Evolutionary conservation across 2,888 invertebrate species (phyloP), one percentile per base, ranked within the genome.

Genomic region (Seira musarum): DNA sequence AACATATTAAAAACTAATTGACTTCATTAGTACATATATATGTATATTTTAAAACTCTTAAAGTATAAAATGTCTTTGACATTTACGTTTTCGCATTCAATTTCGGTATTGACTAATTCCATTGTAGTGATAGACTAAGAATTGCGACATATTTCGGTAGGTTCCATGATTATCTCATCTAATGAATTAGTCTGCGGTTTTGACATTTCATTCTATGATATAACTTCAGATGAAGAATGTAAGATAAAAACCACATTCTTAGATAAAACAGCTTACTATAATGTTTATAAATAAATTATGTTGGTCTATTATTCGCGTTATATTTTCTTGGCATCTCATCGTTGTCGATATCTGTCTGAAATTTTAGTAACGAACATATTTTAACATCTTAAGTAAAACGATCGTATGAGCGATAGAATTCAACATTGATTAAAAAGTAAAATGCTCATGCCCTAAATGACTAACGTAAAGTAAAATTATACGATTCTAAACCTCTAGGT

Each of bases 241-340:
- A n/a, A n/a, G n/a, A n/a, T n/a, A n/a, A n/a, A n/a, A n/a, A n/a
- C n/a, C n/a, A n/a, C n/a, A n/a, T n/a, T n/a, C n/a, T n/a, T n/a
- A n/a, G n/a, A n/a, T n/a, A n/a, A n/a, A n/a, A n/a, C n/a, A n/a
- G n/a, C n/a, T n/a, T n/a, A n/a, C n/a, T n/a, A n/a, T n/a, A n/a
- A n/a, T n/a, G n/a, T n/a, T n/a, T 40, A 40, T 53, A 53, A n/a
- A 53, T 53, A 53, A 3, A 53, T 53, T 53, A 53, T 17, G 13
- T n/a, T 40, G 40, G 40, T 40, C 40, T 53, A 53, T 53, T 30
- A 53, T 53, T 53, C 17, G 13, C 53, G 53, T 13, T 53, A 53
- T n/a, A n/a, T 13, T 53, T n/a, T 53, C 53, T 69, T 72, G 72
- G 72, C 72, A 64, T 72, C 71, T 35, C 35, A 61, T 71, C 71